Evolutionary conservation across 1,140 invertebrate genomes (phyloP), one percentile per base, ranked within the genome.

Genomic region (Ruditapes philippinarum): DNA sequence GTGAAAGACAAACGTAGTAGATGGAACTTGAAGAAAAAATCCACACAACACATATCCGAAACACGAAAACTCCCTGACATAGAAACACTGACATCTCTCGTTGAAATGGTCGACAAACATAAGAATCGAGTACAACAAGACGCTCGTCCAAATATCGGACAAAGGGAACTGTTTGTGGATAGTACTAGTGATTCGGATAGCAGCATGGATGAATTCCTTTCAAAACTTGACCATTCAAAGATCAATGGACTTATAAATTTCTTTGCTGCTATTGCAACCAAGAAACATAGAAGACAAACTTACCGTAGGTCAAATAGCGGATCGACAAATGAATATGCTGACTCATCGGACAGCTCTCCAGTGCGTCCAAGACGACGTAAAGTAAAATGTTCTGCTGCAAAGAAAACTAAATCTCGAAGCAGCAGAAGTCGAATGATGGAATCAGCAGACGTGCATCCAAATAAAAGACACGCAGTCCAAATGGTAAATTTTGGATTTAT

Each of bases 401-500:
- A 70, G 36, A 49, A 49, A 28, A 14, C 22, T 11, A 76, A 62
- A 62, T 36, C 36, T 14, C 45, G 25, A 19, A 60, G 0, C 33
- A 65, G 28, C 25, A 65, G 74, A 62, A 42, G n/a, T 19, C 22
- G 19, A 19, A 38, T 54, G 38, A 60, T 22, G 12, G 31, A 40
- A n/a, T 60, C 74, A 0, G 40, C 49, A 9, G 85, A 86, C 40
- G 22, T 88, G n/a, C 85, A 88, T 49, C 85, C 85, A 1, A 88
- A 80, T 51, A 88, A 88, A 88, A 70, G 70, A 57, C 57, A 88
- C 42, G 60, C 40, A 17, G 60, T 88, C 7, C n/a, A 80, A 38
- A 42, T 57, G 45, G 85, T 88, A 4, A 88, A 88, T 65, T 88
- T 78, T 80, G 85, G 85, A 19, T 88, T 88, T 51, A 78, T 88